These are phyloP conservation scores for Scaptodrosophila latifasciaeformis DNA, from an alignment of 2,888 invertebrate species.

Conservation along the genomic window DNA sequence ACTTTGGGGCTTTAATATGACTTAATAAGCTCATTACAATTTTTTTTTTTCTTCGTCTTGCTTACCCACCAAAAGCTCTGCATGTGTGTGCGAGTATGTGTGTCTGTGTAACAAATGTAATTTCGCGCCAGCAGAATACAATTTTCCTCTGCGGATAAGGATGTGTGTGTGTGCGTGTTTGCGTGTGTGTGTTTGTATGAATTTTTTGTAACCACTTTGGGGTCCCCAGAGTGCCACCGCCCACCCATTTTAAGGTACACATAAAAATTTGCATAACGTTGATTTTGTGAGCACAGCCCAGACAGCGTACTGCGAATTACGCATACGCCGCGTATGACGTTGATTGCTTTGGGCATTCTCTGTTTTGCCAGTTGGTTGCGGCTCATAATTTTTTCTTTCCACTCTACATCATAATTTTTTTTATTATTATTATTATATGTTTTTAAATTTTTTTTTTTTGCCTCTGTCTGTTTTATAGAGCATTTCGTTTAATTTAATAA, in stretches of 20 bases:
- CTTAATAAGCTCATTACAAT: constrained; percentile 67
- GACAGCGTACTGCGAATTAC: constrained; percentile 18
- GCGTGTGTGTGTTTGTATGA: no score
- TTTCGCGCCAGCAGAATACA: constrained; percentile 28
- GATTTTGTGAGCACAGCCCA: constrained; percentile 30
- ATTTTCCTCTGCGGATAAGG: no score
- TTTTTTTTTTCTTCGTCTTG: constrained; percentile 6
- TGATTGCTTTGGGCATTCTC: constrained; percentile 22
- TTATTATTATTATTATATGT: no score
- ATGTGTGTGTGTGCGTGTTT: no score
- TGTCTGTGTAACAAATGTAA: constrained; percentile 43
- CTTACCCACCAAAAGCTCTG: not conserved
- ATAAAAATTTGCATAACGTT: constrained; percentile 59
- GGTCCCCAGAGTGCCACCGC: no score
- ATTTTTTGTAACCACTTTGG: no score
- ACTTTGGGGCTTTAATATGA: constrained; percentile 63
- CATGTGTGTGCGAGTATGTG: constrained; percentile 10
- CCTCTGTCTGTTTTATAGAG: constrained; percentile 7
- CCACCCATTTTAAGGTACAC: no score
- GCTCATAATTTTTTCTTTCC: constrained; percentile 24
- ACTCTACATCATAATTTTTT: constrained; percentile 18
- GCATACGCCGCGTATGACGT: constrained; percentile 29
- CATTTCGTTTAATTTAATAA: constrained; percentile 60
- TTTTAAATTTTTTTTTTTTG: no score
- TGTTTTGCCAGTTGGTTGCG: constrained; percentile 18